phyloP scores from a whole-genome alignment of 2,797 vertebrate genomes.

The Otolemur crassicaudatus region DNA sequence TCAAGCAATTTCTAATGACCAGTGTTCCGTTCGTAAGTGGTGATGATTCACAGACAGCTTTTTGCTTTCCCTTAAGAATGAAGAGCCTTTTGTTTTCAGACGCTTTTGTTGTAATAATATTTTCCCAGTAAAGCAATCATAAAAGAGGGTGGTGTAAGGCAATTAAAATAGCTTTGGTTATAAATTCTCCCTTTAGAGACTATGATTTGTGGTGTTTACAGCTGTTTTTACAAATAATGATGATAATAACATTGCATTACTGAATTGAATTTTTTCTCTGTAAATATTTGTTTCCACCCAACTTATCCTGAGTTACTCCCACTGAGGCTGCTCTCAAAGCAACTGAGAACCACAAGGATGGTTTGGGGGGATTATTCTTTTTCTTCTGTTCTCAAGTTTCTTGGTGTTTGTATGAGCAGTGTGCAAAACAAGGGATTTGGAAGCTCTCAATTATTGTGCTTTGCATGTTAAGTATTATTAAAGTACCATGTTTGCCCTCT shows the following conservation, averaged over 20 bases:
- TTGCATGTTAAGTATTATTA: background rate
- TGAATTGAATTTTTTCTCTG: slow-evolving; percentile 70
- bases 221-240: slow-evolving; percentile 79
- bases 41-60: background rate
- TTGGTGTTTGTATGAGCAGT: background rate
- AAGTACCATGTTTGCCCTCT: background rate
- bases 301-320: slow-evolving; percentile 70
- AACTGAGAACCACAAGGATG: background rate
- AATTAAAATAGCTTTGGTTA: slow-evolving; percentile 73
- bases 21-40: background rate
- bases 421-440: background rate
- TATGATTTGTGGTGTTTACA: slow-evolving; percentile 74
- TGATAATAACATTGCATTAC: slow-evolving; percentile 53
- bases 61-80: slow-evolving; percentile 52
- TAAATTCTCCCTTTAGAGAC: slow-evolving; percentile 72
- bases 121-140: slow-evolving; percentile 74
- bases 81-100: slow-evolving; percentile 68
- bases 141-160: slow-evolving; percentile 72
- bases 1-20: background rate
- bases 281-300: slow-evolving; percentile 84
- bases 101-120: slow-evolving; percentile 44
- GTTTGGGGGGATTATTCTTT: background rate
- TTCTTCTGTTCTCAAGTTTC: background rate
- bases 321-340: slow-evolving; percentile 52
- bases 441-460: background rate